phyloP scores from a whole-genome alignment of 2,113 vertebrate genomes.

The Cyphomyrus plagiostoma region DNA sequence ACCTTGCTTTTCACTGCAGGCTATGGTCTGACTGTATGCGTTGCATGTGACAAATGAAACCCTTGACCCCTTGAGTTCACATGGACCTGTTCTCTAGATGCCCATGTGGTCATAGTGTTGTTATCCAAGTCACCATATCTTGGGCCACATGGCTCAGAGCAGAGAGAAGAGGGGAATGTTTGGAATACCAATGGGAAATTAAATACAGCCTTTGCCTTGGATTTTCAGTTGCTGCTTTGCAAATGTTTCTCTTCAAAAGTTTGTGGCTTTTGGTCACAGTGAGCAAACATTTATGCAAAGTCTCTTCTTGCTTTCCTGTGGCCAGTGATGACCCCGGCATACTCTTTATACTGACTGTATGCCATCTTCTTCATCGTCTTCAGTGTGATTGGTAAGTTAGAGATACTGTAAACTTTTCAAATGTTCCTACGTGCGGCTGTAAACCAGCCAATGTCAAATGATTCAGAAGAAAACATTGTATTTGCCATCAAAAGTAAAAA shows the following conservation, averaged over 20 bases:
- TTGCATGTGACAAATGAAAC: background rate
- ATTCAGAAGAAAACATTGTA: background rate
- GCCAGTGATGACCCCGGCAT: slow-evolving; percentile 71
- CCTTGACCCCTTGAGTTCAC: background rate
- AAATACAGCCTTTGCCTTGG: background rate
- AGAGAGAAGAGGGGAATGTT: background rate
- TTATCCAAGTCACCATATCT: background rate
- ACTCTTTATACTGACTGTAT: slow-evolving; percentile 64
- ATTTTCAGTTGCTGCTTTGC: background rate
- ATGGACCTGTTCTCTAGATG: background rate
- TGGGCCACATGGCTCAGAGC: background rate
- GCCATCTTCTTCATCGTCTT: slow-evolving; percentile 72
- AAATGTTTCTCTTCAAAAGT: background rate
- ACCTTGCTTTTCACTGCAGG: background rate
- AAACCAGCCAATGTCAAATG: background rate
- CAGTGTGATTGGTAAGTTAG: slow-evolving; percentile 64
- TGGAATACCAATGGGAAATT: background rate
- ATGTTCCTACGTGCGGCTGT: background rate
- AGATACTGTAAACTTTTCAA: background rate
- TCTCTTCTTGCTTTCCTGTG: background rate
- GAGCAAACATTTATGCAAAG: slow-evolving; percentile 27
- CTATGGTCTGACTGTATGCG: background rate
- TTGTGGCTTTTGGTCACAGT: background rate
- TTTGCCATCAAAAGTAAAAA: background rate
- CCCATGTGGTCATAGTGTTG: background rate